Percentiles rank a stretch among this genome's conserved stretches.
phyloP scores from a whole-genome alignment of 2,113 vertebrate species.

The Rousettus leschenaultii region DNA sequence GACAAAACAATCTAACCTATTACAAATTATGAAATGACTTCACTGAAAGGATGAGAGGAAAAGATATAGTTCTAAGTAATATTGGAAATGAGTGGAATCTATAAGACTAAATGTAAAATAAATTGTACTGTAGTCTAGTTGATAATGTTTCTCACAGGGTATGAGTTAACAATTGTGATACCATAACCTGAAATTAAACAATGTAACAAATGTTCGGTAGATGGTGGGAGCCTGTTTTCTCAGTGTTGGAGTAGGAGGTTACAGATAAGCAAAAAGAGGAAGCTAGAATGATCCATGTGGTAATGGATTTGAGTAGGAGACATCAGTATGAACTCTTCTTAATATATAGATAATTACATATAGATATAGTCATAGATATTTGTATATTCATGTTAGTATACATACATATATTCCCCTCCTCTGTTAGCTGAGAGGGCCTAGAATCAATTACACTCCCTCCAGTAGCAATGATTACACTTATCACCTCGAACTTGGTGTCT shows the following conservation, averaged over 20 bases:
- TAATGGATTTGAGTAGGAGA: not conserved
- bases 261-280: not conserved
- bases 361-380: not conserved
- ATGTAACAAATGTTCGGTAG: not conserved
- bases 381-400: not conserved
- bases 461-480: not conserved
- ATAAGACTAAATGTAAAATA: not conserved
- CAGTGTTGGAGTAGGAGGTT: not conserved
- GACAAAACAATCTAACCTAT: not conserved
- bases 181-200: not conserved
- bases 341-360: not conserved
- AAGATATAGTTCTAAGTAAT: not conserved
- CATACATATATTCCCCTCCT: not conserved
- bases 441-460: not conserved
- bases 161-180: not conserved
- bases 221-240: not conserved
- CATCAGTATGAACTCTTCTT: not conserved
- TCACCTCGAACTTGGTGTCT: not conserved
- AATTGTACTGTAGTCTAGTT: not conserved
- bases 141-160: not conserved
- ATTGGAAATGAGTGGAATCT: not conserved
- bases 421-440: not conserved
- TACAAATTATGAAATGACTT: not conserved
- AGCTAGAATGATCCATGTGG: not conserved
- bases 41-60: not conserved